Conservation (phyloP, 2,113 vertebrate genomes). For the Varanus salvator region DNA sequence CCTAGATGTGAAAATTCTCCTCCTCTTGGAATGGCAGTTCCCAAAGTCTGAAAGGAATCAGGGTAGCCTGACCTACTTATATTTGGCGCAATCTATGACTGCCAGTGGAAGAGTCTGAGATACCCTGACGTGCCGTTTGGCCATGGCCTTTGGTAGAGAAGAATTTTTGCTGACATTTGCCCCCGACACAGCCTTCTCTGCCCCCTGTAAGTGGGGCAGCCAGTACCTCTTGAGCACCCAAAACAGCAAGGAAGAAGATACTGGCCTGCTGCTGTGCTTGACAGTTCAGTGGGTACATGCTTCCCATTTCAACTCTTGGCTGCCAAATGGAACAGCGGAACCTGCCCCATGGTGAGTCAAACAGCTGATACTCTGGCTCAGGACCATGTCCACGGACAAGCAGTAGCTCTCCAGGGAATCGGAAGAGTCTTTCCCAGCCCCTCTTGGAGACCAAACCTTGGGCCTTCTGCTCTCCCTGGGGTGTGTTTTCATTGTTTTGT, state of each 20-base stretch:
- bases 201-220: not conserved
- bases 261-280: not conserved
- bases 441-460: not conserved
- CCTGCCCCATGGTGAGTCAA: not conserved
- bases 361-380: not conserved
- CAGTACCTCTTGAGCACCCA: not conserved
- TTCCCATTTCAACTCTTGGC: not conserved
- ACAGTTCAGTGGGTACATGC: not conserved
- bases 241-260: not conserved
- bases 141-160: too few relatives aligned
- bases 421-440: not conserved
- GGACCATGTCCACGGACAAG: not conserved
- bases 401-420: not conserved
- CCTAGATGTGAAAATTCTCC: too few relatives aligned
- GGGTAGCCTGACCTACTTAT: not conserved
- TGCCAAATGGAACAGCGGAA: not conserved
- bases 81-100: not conserved
- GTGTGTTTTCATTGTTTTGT: not conserved
- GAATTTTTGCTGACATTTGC: not conserved
- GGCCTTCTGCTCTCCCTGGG: too few relatives aligned
- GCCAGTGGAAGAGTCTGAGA: too few relatives aligned
- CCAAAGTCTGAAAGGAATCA: not conserved
- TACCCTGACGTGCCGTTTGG: not conserved
- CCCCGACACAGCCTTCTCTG: not conserved
- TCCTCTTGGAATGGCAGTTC: not conserved